Evolutionary conservation across 2,113 vertebrate species (phyloP).

Genomic region (Hippocampus guttulatus): DNA sequence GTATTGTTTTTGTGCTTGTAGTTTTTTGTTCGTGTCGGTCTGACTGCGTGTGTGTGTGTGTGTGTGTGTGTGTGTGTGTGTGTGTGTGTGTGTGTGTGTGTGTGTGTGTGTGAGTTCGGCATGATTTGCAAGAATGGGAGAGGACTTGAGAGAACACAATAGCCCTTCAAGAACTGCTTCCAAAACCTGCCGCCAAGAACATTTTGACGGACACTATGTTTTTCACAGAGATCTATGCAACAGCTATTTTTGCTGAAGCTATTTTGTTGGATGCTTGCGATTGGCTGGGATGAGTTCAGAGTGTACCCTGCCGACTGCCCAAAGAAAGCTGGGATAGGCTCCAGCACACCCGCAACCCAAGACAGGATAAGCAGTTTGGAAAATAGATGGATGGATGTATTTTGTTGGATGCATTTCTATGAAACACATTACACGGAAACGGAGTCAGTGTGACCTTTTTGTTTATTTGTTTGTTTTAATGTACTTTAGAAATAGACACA

Average conservation of each 20-base stretch:
- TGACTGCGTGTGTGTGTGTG: too few species aligned
- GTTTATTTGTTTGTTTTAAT: too few species aligned
- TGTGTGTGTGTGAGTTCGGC: background rate
- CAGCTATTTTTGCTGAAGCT: background rate
- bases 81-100: too few species aligned
- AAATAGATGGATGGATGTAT: too few species aligned
- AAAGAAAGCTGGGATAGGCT: too few species aligned
- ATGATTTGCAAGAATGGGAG: constrained; percentile 24
- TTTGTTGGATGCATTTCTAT: background rate
- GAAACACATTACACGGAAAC: background rate
- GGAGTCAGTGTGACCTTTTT: background rate
- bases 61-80: too few species aligned
- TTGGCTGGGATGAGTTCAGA: too few species aligned
- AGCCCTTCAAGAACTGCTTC: background rate
- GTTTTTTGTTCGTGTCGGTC: too few species aligned
- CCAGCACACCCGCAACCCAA: too few species aligned
- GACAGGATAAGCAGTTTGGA: too few species aligned
- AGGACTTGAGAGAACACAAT: constrained; percentile 9
- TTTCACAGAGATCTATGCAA: background rate
- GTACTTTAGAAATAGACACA: background rate
- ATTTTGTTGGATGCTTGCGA: background rate
- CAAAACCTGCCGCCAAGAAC: constrained; percentile 8
- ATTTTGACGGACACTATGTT: background rate
- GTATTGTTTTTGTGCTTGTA: too few species aligned
- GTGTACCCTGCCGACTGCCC: too few species aligned